Evolutionary conservation across 1,140 invertebrate genomes (phyloP).

Genomic region (Drosophila tristis): DNA sequence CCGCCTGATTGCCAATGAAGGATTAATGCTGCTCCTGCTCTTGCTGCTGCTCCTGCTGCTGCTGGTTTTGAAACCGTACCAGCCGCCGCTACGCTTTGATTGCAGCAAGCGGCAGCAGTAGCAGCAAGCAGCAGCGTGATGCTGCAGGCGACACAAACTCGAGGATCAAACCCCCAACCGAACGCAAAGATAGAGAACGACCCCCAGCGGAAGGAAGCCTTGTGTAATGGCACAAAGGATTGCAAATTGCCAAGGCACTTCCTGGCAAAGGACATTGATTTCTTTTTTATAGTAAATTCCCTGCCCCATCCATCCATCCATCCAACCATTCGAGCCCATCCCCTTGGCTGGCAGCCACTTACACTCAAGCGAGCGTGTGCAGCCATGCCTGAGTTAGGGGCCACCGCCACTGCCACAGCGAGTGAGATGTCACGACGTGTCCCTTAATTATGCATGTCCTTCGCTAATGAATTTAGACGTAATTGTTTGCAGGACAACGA

Average conservation of each 20-base stretch:
- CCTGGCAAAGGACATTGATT: conserved; percentile 75
- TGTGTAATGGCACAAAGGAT: conserved; percentile 84
- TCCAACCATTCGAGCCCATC: background rate
- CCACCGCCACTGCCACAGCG: background rate
- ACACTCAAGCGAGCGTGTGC: background rate
- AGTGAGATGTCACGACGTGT: conserved; percentile 33
- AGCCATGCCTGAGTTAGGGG: conserved; percentile 2
- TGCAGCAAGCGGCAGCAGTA: conserved; percentile 35
- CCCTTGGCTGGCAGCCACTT: conserved; percentile 1
- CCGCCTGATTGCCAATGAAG: conserved; percentile 77
- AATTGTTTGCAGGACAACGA: conserved; percentile 56
- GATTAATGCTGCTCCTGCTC: conserved; percentile 62
- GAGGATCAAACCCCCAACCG: conserved; percentile 22
- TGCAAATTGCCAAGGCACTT: conserved; percentile 80
- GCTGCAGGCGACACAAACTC: conserved; percentile 64
- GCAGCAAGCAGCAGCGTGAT: conserved; percentile 28
- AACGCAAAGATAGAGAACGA: conserved; percentile 11
- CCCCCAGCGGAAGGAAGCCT: conserved; percentile 72
- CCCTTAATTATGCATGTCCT: conserved; percentile 58
- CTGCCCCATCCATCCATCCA: conserved; percentile 24
- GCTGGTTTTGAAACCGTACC: conserved; percentile 44
- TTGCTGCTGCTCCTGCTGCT: conserved; percentile 19
- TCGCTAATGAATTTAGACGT: conserved; percentile 58
- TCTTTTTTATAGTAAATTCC: conserved; percentile 33
- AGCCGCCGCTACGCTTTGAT: conserved; percentile 56